phyloP scores from a whole-genome alignment of 2,113 vertebrate species.

The Apteryx owenii region DNA sequence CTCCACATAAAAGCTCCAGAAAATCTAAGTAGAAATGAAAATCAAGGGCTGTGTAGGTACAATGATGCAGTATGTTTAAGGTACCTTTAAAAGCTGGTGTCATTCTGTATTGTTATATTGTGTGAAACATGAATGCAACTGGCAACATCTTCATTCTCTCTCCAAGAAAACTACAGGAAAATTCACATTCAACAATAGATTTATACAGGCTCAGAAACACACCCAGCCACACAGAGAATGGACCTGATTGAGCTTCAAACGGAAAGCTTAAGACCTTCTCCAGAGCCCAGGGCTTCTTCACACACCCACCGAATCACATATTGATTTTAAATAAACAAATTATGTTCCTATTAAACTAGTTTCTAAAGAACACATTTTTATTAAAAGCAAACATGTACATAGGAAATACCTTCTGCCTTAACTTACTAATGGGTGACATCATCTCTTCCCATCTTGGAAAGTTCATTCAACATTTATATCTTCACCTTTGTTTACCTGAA shows the following conservation, averaged over 20 bases:
- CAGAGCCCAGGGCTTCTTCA: background rate
- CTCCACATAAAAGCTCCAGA: background rate
- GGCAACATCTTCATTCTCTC: background rate
- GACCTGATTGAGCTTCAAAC: background rate
- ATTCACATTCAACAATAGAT: background rate
- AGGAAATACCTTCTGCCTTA: background rate
- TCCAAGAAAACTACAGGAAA: background rate
- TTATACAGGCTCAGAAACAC: background rate
- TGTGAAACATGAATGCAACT: background rate
- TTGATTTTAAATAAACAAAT: slow-evolving; percentile 16
- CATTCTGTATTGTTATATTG: background rate
- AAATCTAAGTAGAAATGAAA: background rate
- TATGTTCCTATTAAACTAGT: background rate
- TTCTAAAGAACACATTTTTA: background rate
- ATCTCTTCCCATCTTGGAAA: background rate
- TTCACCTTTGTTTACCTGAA: background rate
- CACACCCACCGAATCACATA: slow-evolving; percentile 7
- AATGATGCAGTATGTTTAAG: background rate
- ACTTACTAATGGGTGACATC: background rate
- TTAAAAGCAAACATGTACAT: background rate
- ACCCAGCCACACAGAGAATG: background rate
- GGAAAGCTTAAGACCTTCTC: background rate
- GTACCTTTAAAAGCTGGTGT: background rate
- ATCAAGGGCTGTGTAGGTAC: background rate
- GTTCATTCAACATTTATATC: background rate